A percentile compares a stretch with the other conserved stretches of the same genome.
These are phyloP conservation scores for Coptodon bakossiorum DNA, from an alignment of 2,113 vertebrate genomes.

Conservation along the genomic window DNA sequence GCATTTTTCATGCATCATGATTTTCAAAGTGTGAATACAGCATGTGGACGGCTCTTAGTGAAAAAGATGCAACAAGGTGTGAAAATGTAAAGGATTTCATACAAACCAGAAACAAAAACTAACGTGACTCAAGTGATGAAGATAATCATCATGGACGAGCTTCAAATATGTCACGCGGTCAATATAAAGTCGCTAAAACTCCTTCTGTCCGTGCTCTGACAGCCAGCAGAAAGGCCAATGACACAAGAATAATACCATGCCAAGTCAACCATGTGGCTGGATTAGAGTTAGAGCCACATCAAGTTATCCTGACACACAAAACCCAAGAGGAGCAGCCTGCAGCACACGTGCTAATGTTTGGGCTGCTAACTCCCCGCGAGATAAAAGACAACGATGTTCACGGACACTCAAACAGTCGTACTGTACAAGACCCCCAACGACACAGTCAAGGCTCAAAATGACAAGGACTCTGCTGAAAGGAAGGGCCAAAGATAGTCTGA, in stretches of 20 bases:
- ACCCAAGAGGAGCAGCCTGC: background rate
- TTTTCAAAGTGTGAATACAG: background rate
- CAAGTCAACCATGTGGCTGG: background rate
- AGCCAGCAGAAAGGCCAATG: background rate
- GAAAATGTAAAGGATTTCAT: background rate
- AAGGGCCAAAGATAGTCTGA: background rate
- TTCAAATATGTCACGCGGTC: background rate
- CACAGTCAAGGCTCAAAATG: background rate
- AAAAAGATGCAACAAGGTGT: rapidly evolving
- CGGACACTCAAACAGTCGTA: background rate
- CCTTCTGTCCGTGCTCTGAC: background rate
- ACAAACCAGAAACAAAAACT: background rate
- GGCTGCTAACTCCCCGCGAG: rapidly evolving
- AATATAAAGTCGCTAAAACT: background rate
- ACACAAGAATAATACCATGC: background rate
- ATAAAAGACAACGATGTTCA: background rate
- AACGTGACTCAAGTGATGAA: background rate
- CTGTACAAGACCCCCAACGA: background rate
- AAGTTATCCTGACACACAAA: background rate
- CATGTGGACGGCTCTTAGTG: background rate
- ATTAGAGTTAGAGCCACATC: background rate
- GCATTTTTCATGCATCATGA: background rate
- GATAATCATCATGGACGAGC: background rate
- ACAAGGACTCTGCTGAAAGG: background rate
- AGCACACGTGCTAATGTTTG: background rate